Conservation (phyloP, 2,888 invertebrate species). For the Rhagonycha lutea region DNA sequence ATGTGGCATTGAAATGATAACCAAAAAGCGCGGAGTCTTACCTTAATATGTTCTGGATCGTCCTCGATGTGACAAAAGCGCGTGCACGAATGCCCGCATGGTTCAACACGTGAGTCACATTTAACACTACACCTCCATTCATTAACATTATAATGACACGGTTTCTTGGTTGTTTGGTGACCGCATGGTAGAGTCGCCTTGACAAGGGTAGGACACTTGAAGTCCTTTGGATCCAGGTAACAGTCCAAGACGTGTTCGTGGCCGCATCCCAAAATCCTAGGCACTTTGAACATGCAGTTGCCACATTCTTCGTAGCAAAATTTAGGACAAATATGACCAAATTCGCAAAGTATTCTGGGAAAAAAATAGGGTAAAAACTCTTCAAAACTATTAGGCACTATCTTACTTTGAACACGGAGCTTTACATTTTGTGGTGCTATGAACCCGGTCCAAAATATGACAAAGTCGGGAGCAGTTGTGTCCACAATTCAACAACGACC, state of each 20-base stretch:
- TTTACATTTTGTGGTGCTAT: constrained; percentile 56
- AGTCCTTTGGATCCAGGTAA: constrained; percentile 52
- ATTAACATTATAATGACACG: constrained; percentile 52
- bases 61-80: constrained; percentile 61
- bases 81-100: constrained; percentile 69
- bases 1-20: too few species aligned
- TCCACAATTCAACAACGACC: constrained; percentile 59
- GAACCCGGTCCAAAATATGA: constrained; percentile 63
- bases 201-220: constrained; percentile 46
- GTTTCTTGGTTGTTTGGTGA: constrained; percentile 49
- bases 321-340: constrained; percentile 59
- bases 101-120: constrained; percentile 59
- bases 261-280: constrained; percentile 57
- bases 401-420: constrained; percentile 58
- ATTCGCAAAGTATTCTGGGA: constrained; percentile 57
- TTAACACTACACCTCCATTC: constrained; percentile 52
- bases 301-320: constrained; percentile 50
- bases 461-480: constrained; percentile 66
- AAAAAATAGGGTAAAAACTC: background rate
- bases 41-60: constrained; percentile 62
- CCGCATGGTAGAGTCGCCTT: constrained; percentile 31
- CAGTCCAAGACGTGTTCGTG: constrained; percentile 58
- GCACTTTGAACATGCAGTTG: constrained; percentile 45
- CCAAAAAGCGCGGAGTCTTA: background rate
- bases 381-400: background rate